Evolutionary conservation across 1,140 invertebrate species (phyloP), one percentile per base, ranked within the genome.

Genomic region (Oscheius sp.): DNA sequence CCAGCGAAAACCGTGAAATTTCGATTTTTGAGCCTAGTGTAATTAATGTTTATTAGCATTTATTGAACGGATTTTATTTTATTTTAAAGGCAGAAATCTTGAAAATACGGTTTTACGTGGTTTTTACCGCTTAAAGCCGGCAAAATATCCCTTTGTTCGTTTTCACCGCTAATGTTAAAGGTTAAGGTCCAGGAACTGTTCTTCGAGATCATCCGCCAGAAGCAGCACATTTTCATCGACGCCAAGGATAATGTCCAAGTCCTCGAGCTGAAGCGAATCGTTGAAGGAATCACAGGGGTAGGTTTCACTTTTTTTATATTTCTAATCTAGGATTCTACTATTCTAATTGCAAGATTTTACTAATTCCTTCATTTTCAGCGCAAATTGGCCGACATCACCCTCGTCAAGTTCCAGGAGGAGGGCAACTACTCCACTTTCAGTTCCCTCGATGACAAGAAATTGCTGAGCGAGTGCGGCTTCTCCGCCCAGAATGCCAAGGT

Each of bases 401-500:
- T 55, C 15, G 49, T 55, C 7, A 55, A 55, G 23, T 55, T 55
- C 23, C 15, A 7, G 7, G 49, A 55, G 7, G 49, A 55, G 13
- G 20, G 10, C n/a, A 23, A 2, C 23, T 38, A 26, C 23, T n/a
- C 7, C 31, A 3, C 31, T 15, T 38, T 63, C 26, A 18, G 3
- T 63, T 32, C 61, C 38, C 20, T 71, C 15, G 65, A 72, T 28
- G 65, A 72, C 65, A 3, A n/a, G 4, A 32, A 71, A 68, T 46
- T 61, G 7, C 31, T 75, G 7, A 28, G 18, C 2, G 73, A 75
- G 20, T 64, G 45, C 68, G 68, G 68, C 23, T 71, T 49, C 68
- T 29, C 58, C 18, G 46, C 73, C 15, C 28, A 18, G 1, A 73
- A 65, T 38, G 73, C 73, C 20, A 75, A 64, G 61, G 69, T 71